Conservation (phyloP, 30 jellyfish, hydroid and myxozoan genomes). For the Mastigias papua region DNA sequence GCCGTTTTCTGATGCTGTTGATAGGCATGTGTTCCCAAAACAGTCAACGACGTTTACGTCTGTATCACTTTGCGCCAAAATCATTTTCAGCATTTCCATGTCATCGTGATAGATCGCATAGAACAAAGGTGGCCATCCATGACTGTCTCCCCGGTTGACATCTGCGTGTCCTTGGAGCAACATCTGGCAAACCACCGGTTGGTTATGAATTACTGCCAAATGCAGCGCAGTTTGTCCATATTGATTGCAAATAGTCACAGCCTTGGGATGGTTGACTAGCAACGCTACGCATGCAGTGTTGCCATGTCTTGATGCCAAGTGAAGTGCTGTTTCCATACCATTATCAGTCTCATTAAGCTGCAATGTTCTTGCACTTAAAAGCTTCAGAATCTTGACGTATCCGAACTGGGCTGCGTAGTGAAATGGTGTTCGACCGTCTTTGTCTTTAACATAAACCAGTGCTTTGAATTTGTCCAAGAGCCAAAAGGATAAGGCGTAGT, state of each 20-base stretch:
- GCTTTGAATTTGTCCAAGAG: neutral
- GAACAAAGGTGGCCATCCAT: constrained; percentile 13
- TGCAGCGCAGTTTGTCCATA: constrained; percentile 9
- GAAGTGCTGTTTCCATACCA: constrained; percentile 20
- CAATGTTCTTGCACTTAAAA: neutral
- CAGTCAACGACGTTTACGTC: neutral
- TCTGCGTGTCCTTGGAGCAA: neutral
- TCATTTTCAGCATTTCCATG: neutral
- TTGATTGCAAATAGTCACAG: neutral
- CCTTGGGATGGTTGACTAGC: neutral
- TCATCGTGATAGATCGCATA: constrained; percentile 3
- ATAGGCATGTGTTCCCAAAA: constrained; percentile 13
- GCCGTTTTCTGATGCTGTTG: constrained; percentile 24
- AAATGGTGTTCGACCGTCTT: constrained; percentile 17
- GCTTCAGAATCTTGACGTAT: neutral
- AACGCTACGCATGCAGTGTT: constrained; percentile 3
- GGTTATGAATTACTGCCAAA: constrained; percentile 18
- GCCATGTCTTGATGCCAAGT: constrained; percentile 12
- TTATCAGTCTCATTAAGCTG: constrained; percentile 2
- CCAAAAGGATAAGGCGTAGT: neutral
- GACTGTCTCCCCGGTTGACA: neutral
- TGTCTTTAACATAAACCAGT: constrained; percentile 8
- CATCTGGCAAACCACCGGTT: constrained; percentile 14
- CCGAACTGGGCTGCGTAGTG: constrained; percentile 39
- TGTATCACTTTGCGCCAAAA: constrained; percentile 5